Base-by-base conservation (phyloP, 2,113 vertebrate genomes). In the Nerophis lumbriciformis region DNA sequence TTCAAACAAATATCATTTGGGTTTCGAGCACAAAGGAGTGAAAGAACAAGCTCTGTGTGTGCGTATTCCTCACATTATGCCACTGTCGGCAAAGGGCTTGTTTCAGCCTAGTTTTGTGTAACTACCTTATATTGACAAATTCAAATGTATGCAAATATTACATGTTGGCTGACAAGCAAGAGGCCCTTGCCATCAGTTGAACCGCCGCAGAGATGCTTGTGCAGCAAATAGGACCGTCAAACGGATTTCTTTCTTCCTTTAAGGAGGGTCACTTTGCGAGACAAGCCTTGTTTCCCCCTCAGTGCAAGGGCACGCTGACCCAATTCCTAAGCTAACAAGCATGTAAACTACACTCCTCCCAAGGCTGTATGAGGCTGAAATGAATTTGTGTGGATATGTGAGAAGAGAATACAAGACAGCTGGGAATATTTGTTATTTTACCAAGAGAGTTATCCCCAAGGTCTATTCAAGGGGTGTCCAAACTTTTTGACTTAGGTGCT, bases 311-410 rank as follows among this genome's bases (percentile, higher is more conserved):
- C 85, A 84, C 49, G 48, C 55, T 87, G 87, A 80, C 87, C 89
- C 85, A 80, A 88, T 88, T 91, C 87, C 73, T 48, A 73, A 75
- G 71, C 75, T 81, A 90, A 86, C 81, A 85, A 85, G 81, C 80
- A 83, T 80, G 76, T 86, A 83, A 88, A 86, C 83, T 75, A 81
- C 61, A 75, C 64, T 61, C 52, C 28, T 78, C 80, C 73, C 48
- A 6, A 79, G 73, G 83, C 83, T 54, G 58, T 39, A 42, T 54
- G 53, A 56, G 62, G 21, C 42, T 62, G 63, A 73, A 73, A 78
- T 50, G 61, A 62, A 71, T 78, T 67, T 79, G 67, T 68, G 68
- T 68, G 68, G 65, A 74, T 66, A 65, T 54, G 28, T 42, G 71
- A 66, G 52, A 60, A 37, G 52, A 44, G 53, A 71, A 60, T 38